phyloP scores from a whole-genome alignment of 1,140 invertebrate genomes.

The Delia radicum region DNA sequence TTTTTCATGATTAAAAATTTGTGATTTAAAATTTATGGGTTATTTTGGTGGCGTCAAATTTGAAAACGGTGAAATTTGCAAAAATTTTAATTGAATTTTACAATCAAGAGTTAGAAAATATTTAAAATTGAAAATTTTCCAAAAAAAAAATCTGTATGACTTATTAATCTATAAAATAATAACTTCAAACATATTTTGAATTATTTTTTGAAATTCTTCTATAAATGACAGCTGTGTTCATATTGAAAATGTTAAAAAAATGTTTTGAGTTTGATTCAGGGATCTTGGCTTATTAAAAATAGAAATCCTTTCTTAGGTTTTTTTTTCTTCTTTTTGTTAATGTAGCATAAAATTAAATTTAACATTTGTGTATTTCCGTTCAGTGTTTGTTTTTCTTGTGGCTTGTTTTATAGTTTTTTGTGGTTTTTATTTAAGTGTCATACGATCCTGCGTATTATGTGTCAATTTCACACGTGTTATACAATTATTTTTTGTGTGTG shows the following conservation, averaged over 20 bases:
- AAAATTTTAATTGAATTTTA: no score
- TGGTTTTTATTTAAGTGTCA: conserved; percentile 12
- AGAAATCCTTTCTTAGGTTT: conserved; percentile 17
- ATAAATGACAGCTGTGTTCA: neutral
- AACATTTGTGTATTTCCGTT: neutral
- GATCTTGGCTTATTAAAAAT: conserved; percentile 9
- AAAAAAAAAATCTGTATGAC: neutral
- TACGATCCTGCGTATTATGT: conserved; percentile 2
- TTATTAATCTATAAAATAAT: neutral
- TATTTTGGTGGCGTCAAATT: no score
- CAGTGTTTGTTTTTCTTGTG: neutral
- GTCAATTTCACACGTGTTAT: conserved; percentile 22
- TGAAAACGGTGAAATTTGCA: neutral
- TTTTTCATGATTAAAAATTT: no score
- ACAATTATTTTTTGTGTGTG: neutral
- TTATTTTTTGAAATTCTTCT: neutral
- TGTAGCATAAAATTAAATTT: neutral
- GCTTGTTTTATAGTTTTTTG: neutral
- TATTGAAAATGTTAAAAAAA: neutral
- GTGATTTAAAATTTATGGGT: no score
- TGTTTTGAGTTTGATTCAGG: neutral
- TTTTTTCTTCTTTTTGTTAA: no score
- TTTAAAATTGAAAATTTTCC: no score
- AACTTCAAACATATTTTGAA: neutral
- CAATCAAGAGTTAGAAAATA: no score